Percentiles rank a stretch among this genome's conserved stretches.
phyloP scores from a whole-genome alignment of 2,113 vertebrate species.

The Aptenodytes forsteri region DNA sequence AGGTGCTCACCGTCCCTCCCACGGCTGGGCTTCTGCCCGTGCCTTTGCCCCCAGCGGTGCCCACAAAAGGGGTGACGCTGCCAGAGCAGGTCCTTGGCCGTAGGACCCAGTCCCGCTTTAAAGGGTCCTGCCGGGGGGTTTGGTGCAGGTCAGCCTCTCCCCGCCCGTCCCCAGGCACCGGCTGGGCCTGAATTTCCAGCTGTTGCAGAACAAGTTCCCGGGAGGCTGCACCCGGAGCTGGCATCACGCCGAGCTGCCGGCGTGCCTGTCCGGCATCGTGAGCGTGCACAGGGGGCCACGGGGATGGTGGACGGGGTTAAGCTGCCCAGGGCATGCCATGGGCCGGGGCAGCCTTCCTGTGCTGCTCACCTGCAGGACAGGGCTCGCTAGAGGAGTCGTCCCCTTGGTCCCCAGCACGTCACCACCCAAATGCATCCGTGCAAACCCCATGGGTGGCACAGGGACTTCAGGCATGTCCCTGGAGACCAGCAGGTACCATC shows the following conservation, averaged over 20 bases:
- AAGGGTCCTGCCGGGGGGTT: background rate
- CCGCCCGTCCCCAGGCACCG: accelerated
- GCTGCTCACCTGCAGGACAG: background rate
- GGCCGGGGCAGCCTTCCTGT: background rate
- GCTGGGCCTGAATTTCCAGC: constrained; percentile 16
- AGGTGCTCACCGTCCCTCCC: background rate
- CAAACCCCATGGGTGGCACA: accelerated
- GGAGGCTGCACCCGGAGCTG: background rate
- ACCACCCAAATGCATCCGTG: background rate
- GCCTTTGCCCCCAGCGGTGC: background rate
- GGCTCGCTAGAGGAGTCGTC: background rate
- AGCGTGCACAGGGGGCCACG: accelerated
- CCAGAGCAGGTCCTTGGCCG: background rate
- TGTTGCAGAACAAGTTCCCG: background rate
- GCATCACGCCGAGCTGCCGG: background rate
- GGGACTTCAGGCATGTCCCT: background rate
- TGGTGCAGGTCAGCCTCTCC: background rate
- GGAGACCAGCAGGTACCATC: background rate
- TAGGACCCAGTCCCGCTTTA: background rate
- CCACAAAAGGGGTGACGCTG: background rate
- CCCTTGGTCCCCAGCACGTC: accelerated
- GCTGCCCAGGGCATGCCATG: background rate
- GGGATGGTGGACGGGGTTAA: accelerated
- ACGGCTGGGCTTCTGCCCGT: background rate
- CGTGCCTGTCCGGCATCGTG: background rate